Evolutionary conservation across 2,113 vertebrate species (phyloP), one percentile per base, ranked within the genome.

Genomic region (Bucco capensis): DNA sequence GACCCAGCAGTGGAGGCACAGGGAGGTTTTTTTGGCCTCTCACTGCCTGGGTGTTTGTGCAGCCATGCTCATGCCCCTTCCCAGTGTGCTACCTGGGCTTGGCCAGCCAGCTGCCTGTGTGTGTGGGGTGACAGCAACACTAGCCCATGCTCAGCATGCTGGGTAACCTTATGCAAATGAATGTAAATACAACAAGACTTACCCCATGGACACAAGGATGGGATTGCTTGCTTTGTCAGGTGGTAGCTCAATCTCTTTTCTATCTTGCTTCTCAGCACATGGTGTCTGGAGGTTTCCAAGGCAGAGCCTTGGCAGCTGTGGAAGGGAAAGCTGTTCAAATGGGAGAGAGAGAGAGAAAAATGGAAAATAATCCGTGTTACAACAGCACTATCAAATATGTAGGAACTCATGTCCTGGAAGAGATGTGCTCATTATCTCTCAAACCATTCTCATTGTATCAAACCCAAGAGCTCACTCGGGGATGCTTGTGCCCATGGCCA

Each of bases 311-410:
- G 31, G 74, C 89, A 91, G 89, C 80, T 93, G 94, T 75, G 71
- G 18, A 28, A 56, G 56, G 40, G 30, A 54, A 92, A 86, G 53
- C 37, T 62, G 5, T 81, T 88, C 64, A 81, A 74, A 76, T 35
- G 54, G 46, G 33, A 84, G 47, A 56, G 82, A 49, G 42, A 69
- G 49, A n/a, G n/a, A n/a, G n/a, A 18, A 47, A 76, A 74, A 70
- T 50, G 40, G 71, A 75, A 94, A 89, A 49, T 19, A 51, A 50
- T n/a, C 69, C 38, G 12, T 15, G 31, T 44, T 69, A 35, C 74
- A 89, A 54, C 53, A 50, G 62, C 44, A 12, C 64, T 42, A 80
- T 94, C 67, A 96, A 94, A 91, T 91, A 93, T 91, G 80, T 27
- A 95, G 79, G 66, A 95, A 25, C 10, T 27, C 10, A 1, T 23